Conservation (phyloP, 2,797 vertebrate species). For the Miichthys miiuy region DNA sequence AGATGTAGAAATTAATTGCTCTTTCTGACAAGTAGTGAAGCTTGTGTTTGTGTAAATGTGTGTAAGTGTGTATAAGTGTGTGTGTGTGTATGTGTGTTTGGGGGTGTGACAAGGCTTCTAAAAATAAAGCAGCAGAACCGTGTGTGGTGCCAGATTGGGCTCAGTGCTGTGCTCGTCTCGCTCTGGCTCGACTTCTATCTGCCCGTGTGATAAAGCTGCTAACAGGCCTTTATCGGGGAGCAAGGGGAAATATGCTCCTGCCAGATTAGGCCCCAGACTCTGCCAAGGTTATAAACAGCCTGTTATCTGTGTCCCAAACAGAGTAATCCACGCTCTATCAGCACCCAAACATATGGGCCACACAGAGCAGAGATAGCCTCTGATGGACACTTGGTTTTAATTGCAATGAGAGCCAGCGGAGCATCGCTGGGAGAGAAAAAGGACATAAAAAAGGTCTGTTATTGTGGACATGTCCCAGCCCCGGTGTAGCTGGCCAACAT, state of each 20-base stretch:
- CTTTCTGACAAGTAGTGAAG: slow-evolving; percentile 68
- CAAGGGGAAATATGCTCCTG: slow-evolving; percentile 98
- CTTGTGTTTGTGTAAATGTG: slow-evolving; percentile 51
- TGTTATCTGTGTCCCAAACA: slow-evolving; percentile 96
- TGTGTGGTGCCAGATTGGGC: slow-evolving; percentile 86
- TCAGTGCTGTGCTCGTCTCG: slow-evolving; percentile 88
- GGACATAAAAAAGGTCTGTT: slow-evolving; percentile 73
- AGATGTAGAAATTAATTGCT: slow-evolving; percentile 83
- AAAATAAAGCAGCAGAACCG: slow-evolving; percentile 80
- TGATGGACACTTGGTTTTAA: slow-evolving; percentile 96
- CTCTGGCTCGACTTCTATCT: slow-evolving; percentile 89
- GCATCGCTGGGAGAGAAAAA: slow-evolving; percentile 71
- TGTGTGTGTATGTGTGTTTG: slow-evolving; percentile 26
- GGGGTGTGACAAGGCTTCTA: slow-evolving; percentile 68
- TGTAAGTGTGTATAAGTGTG: slow-evolving; percentile 11
- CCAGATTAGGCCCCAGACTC: slow-evolving; percentile 98
- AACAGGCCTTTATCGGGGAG: slow-evolving; percentile 97
- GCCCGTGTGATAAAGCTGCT: slow-evolving; percentile 92
- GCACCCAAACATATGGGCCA: slow-evolving; percentile 98
- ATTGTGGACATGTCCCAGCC: slow-evolving; percentile 66
- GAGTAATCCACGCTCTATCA: slow-evolving; percentile 98
- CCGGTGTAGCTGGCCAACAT: slow-evolving; percentile 60
- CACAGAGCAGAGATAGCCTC: slow-evolving; percentile 94
- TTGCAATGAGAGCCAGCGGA: slow-evolving; percentile 88
- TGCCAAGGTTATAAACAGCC: slow-evolving; percentile 99